These are phyloP conservation scores for Oryzias woworae DNA, from an alignment of 2,113 vertebrate species.

Conservation along the genomic window DNA sequence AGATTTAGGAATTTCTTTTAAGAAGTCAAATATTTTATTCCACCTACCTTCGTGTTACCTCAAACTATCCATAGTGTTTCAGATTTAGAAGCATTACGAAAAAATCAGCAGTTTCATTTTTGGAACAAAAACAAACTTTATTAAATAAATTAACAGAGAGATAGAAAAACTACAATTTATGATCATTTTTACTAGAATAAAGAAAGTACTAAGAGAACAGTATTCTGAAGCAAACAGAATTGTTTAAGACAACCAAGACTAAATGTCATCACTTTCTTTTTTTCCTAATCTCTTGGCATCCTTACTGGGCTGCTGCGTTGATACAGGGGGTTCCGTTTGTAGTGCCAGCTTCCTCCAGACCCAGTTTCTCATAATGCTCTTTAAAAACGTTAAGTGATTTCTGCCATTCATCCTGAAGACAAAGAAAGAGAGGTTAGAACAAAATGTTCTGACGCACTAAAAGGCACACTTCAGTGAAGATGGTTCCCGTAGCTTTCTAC, in stretches of 20 bases:
- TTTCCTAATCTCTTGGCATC: conserved; percentile 59
- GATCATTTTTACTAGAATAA: too few relatives aligned
- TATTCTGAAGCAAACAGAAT: conserved; percentile 5
- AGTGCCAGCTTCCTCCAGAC: conserved; percentile 64
- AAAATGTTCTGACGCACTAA: conserved; percentile 1
- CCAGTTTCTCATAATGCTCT: conserved; percentile 66
- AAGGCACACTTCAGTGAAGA: background rate
- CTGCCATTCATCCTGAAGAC: conserved; percentile 44
- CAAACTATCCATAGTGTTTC: too few relatives aligned
- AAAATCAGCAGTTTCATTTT: too few relatives aligned
- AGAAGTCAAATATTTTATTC: too few relatives aligned
- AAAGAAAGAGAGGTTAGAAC: conserved; percentile 9
- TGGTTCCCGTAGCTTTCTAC: too few relatives aligned
- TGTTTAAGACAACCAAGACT: conserved; percentile 7
- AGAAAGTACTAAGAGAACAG: too few relatives aligned
- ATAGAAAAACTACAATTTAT: background rate
- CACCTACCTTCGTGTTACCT: too few relatives aligned
- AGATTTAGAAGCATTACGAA: too few relatives aligned
- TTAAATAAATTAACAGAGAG: too few relatives aligned
- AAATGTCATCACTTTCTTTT: conserved; percentile 67
- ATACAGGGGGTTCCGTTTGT: conserved; percentile 52
- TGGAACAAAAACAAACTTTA: too few relatives aligned
- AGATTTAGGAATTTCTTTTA: too few relatives aligned
- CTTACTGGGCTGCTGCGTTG: conserved; percentile 36
- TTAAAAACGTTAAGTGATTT: conserved; percentile 71